Evolutionary conservation across 2,888 invertebrate genomes (phyloP), one percentile per base, ranked within the genome.

Genomic region (Mongoloraphidia duomilia): DNA sequence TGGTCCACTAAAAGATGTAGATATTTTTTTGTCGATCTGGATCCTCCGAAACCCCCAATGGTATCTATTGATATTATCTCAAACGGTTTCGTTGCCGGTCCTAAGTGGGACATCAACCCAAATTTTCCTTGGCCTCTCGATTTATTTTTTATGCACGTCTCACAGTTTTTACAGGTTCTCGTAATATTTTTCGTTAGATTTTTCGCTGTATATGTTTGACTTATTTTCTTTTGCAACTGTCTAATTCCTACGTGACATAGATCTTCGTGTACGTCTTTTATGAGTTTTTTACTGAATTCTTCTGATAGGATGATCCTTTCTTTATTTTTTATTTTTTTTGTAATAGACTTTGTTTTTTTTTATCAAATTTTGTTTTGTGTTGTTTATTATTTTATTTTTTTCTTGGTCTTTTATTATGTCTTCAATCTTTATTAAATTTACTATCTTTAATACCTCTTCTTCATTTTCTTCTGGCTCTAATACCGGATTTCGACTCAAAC

Each of bases 1-100:
- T 59, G 59, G 41, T 61, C 59, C n/a, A 56, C 56, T 9, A 57
- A 17, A 13, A 61, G 41, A 50, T 61, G 61, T 26, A 61, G 26
- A 41, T 60, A 60, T 55, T 44, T 59, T 54, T 60, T 61, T 51
- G 58, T 55, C 8, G 58, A 58, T 38, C 55, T 46, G 14, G 52
- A 48, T 4, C 57, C 57, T 17, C 57, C 57, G 40, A 50, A 61
- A 56, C 9, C 60, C 26, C 59, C 60, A 40, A 61, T 59, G 6
- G 59, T 60, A 46, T 61, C 60, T 8, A 61, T 49, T 8, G 60
- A 59, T 3, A 59, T 45, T 48, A 61, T 59, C 52, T 61, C 56
- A 49, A 57, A 57, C 8, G 58, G 58, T 38, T 56, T 46, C 26
- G 49, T 52, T 2, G 61, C 59, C n/a, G 60, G 60, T 8, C 60